Conservation (phyloP, 2,888 invertebrate genomes). For the Scrobipalpa costella region DNA sequence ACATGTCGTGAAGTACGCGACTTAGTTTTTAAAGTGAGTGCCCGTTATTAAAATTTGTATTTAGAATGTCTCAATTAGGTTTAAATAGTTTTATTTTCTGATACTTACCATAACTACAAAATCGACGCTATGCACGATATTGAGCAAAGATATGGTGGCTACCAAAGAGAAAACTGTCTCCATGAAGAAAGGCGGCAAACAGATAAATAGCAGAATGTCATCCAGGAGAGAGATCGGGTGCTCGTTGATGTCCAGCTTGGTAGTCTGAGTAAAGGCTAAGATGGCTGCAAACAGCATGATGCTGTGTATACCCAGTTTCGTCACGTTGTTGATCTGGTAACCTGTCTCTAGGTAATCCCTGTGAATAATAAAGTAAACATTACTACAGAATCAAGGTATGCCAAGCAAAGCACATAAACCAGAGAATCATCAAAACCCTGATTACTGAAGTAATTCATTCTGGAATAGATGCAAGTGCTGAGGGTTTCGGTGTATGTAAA, state of each 20-base stretch:
- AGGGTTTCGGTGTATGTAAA: no score
- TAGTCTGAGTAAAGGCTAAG: slow-evolving; percentile 83
- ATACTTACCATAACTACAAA: slow-evolving; percentile 78
- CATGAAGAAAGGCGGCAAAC: slow-evolving; percentile 87
- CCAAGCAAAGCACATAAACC: no score
- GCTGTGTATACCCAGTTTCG: slow-evolving; percentile 78
- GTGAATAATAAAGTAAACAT: slow-evolving; percentile 40
- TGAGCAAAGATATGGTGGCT: slow-evolving; percentile 81
- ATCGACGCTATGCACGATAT: slow-evolving; percentile 75
- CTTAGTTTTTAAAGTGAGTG: no score
- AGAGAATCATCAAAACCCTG: no score
- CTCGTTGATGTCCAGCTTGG: slow-evolving; percentile 83
- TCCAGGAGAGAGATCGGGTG: slow-evolving; percentile 84
- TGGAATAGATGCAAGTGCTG: no score
- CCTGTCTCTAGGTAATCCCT: slow-evolving; percentile 76
- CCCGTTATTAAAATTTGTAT: no score
- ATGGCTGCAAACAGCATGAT: slow-evolving; percentile 81
- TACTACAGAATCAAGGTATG: no score
- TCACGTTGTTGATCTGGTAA: slow-evolving; percentile 71
- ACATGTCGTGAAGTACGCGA: no score
- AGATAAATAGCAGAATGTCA: slow-evolving; percentile 85
- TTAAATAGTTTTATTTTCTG: no score
- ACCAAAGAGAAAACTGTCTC: slow-evolving; percentile 85
- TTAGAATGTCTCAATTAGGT: background rate
- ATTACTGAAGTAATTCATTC: no score